Evolutionary conservation across 37 sponge, comb jelly and placozoan genomes (phyloP), one percentile per base, ranked within the genome.

Genomic region (Beroe ovata): DNA sequence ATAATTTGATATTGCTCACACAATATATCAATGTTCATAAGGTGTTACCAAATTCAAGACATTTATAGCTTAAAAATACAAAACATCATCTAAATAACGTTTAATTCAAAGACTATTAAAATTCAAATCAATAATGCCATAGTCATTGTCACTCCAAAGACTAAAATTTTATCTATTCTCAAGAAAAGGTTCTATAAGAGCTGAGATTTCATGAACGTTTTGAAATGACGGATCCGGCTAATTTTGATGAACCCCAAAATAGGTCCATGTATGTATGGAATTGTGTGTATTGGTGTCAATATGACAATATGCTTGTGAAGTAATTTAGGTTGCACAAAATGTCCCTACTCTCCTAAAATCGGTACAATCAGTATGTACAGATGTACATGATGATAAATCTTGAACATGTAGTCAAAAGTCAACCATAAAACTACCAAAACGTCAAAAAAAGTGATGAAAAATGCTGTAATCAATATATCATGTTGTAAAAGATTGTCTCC

Each of bases 41-140:
- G 29, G 14, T 11, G 54, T 47, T 62, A 62, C 26, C 63, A 62
- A 62, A 62, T 62, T 62, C 26, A 62, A 62, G 63, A 62, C 30
- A 34, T 66, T 66, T 66, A 66, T 66, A 66, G 69, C 69, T 32
- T 66, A 66, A 66, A 66, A 66, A 66, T 66, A 66, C 69, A 66
- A 66, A 66, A 66, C 69, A 66, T 66, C 14, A 30, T 66, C 69
- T 66, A 29, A 66, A 66, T 25, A 34, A 66, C 29, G 69, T 66
- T 66, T 30, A 66, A 66, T 66, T 66, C 69, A 66, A 66, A 66
- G 69, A 66, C 69, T 66, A 25, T 25, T 66, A 66, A 66, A 66
- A 66, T 66, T 66, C 69, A 66, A 66, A 66, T 66, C 69, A 66
- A 66, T 66, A 18, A 66, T 66, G 69, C 34, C 29, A 62, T 28